A percentile compares a stretch with the other conserved stretches of the same genome.
Conservation (phyloP, 2,797 vertebrate genomes). For the Epinephelus malabaricus region DNA sequence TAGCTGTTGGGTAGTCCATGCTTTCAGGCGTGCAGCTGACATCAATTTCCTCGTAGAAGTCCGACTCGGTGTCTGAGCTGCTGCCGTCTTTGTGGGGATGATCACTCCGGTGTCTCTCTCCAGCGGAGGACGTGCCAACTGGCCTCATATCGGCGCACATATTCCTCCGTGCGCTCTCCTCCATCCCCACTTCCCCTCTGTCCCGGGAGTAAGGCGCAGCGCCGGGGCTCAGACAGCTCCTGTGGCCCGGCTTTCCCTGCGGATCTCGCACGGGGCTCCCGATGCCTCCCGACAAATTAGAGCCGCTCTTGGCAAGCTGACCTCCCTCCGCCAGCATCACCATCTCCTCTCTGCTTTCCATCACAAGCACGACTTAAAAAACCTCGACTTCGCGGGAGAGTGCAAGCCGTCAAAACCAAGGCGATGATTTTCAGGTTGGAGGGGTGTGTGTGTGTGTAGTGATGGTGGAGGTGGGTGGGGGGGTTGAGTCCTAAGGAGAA, state of each 20-base stretch:
- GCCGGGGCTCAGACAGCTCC: constrained; percentile 89
- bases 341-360: constrained; percentile 96
- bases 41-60: constrained; percentile 99
- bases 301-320: constrained; percentile 89
- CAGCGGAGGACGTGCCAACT: constrained; percentile 81
- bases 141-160: constrained; percentile 86
- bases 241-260: constrained; percentile 89
- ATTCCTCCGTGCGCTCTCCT: constrained; percentile 87
- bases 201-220: constrained; percentile 86
- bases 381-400: constrained; percentile 58
- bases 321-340: constrained; percentile 93
- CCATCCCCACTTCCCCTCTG: constrained; percentile 80
- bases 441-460: constrained; percentile 37
- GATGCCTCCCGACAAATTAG: constrained; percentile 88
- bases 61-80: constrained; percentile 98
- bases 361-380: constrained; percentile 75
- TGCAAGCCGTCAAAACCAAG: constrained; percentile 57
- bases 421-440: constrained; percentile 60
- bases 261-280: constrained; percentile 87
- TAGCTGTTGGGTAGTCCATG: constrained; percentile 93
- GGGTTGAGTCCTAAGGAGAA: constrained; percentile 56
- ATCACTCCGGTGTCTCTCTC: constrained; percentile 78
- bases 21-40: constrained; percentile 98
- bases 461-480: constrained; percentile 43
- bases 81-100: constrained; percentile 91